Conservation (phyloP, 1,140 invertebrate species). For the Trichonephila inaurata region DNA sequence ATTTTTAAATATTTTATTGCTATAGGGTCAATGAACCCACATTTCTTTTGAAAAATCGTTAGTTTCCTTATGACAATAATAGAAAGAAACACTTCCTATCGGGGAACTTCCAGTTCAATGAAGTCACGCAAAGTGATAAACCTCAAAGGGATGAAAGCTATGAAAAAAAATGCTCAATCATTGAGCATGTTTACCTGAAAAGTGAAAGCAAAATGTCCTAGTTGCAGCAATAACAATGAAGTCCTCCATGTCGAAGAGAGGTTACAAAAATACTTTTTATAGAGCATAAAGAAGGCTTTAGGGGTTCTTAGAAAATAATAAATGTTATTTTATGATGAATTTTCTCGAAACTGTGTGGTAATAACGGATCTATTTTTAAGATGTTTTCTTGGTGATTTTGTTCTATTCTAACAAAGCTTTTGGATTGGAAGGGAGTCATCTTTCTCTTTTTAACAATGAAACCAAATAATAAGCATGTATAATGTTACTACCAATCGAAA, state of each 20-base stretch:
- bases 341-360: not conserved
- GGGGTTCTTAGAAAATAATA: not conserved
- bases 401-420: too few relatives aligned
- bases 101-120: not conserved
- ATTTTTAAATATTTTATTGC: not conserved
- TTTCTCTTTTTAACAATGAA: too few relatives aligned
- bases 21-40: not conserved
- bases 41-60: not conserved
- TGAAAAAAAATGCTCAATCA: not conserved
- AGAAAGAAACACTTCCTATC: not conserved
- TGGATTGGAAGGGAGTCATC: too few relatives aligned
- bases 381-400: not conserved
- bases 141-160: not conserved
- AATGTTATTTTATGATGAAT: not conserved
- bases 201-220: slow-evolving; percentile 6
- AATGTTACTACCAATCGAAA: too few relatives aligned
- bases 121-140: not conserved
- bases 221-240: not conserved
- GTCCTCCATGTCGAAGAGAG: not conserved
- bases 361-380: not conserved
- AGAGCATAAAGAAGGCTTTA: not conserved
- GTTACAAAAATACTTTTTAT: not conserved
- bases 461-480: too few relatives aligned
- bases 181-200: not conserved
- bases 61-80: not conserved